Evolutionary conservation across 2,888 invertebrate species (phyloP).

Genomic region (Drosophila niveifrons): DNA sequence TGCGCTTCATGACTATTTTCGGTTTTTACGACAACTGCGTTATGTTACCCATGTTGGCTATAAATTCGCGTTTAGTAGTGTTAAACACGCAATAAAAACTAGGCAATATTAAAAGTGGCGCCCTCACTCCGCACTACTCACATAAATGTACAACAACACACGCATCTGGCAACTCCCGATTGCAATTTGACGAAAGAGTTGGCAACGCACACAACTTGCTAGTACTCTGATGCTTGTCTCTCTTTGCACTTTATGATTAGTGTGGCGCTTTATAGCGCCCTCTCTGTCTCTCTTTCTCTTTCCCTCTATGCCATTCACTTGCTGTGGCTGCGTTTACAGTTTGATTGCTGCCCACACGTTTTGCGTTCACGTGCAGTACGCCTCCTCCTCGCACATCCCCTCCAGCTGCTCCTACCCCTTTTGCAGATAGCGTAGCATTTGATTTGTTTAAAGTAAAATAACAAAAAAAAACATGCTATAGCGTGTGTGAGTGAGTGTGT

Average conservation of each 20-base stretch:
- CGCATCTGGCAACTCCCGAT: conserved; percentile 56
- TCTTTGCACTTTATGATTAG: not conserved
- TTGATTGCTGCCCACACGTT: conserved; percentile 60
- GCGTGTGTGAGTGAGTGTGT: conserved; percentile 20
- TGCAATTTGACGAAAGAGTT: conserved; percentile 55
- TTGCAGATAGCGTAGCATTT: conserved; percentile 48
- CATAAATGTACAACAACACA: conserved; percentile 9
- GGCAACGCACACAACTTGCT: conserved; percentile 43
- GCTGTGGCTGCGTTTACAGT: conserved; percentile 65
- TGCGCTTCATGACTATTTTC: conserved; percentile 65
- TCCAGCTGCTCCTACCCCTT: conserved; percentile 8
- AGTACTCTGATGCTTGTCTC: conserved; percentile 24
- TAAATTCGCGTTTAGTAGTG: conserved; percentile 76
- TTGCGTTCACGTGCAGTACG: conserved; percentile 49
- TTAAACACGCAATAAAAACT: conserved; percentile 76
- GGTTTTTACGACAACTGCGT: conserved; percentile 76
- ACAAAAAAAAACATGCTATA: conserved; percentile 31
- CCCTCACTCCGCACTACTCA: conserved; percentile 36
- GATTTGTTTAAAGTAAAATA: conserved; percentile 70
- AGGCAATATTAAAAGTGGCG: conserved; percentile 60
- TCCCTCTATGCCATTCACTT: conserved; percentile 48
- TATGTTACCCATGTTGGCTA: conserved; percentile 77
- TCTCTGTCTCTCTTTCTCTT: not conserved
- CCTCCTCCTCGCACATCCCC: not conserved
- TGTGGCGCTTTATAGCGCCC: not conserved